Conservation (phyloP, 2,113 vertebrate genomes). For the Nothobranchius kuhntae region DNA sequence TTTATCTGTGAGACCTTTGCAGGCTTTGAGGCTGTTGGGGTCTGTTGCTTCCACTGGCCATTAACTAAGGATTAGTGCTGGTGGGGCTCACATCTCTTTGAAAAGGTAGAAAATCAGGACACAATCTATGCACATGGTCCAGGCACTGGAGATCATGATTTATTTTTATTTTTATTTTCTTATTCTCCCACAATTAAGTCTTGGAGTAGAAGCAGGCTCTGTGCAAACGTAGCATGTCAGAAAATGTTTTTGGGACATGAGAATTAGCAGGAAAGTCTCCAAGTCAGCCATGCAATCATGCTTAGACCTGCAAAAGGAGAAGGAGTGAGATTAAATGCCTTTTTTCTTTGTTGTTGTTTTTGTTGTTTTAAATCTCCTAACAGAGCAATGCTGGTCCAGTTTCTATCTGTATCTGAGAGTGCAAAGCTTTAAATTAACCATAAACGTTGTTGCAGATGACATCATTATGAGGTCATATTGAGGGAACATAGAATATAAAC, state of each 20-base stretch:
- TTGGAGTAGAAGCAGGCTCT: constrained; percentile 8
- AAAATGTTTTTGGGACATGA: constrained; percentile 26
- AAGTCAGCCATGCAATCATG: not conserved
- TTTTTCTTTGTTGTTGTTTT: not conserved
- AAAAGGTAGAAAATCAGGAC: constrained; percentile 74
- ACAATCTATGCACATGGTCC: constrained; percentile 64
- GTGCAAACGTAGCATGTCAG: constrained; percentile 39
- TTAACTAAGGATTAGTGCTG: constrained; percentile 79
- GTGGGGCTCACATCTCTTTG: constrained; percentile 69
- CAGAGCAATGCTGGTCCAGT: no score
- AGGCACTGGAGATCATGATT: constrained; percentile 35
- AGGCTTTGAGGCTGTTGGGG: constrained; percentile 65
- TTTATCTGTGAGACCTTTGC: constrained; percentile 59
- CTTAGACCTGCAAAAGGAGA: constrained; percentile 5
- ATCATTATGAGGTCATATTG: no score
- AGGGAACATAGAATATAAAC: no score
- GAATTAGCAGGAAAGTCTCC: constrained; percentile 24
- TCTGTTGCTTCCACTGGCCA: constrained; percentile 70
- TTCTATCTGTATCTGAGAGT: no score
- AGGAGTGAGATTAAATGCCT: not conserved
- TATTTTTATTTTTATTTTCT: not conserved
- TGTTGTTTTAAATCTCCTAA: no score
- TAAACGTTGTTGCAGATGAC: no score
- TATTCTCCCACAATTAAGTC: constrained; percentile 41
- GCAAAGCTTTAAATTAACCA: no score